phyloP scores from a whole-genome alignment of 2,113 vertebrate genomes.

The Hippocampus abdominalis region DNA sequence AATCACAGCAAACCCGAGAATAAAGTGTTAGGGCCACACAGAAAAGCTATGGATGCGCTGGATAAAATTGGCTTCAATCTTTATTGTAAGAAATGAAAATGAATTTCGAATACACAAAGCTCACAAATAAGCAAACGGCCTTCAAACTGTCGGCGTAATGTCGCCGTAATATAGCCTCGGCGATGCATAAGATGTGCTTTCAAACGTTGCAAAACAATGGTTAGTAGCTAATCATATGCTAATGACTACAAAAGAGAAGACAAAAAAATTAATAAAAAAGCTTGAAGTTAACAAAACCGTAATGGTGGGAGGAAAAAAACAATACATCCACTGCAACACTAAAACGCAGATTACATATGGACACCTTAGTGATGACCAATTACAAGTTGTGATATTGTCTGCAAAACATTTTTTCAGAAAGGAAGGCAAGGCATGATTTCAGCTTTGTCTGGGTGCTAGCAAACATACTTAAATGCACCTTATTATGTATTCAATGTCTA shows the following conservation, averaged over 20 bases:
- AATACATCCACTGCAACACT: neutral
- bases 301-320: neutral
- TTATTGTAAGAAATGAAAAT: conserved; percentile 55
- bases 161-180: conserved; percentile 1
- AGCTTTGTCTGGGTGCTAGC: conserved; percentile 11
- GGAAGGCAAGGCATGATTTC: conserved; percentile 17
- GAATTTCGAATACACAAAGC: conserved; percentile 11
- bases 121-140: neutral
- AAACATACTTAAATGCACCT: conserved; percentile 19
- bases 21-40: neutral
- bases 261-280: neutral
- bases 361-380: conserved; percentile 3
- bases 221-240: conserved; percentile 13
- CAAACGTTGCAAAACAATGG: conserved; percentile 8
- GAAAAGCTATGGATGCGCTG: conserved; percentile 5
- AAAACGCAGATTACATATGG: neutral
- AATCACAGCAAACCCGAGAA: neutral
- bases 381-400: conserved; percentile 12
- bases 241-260: conserved; percentile 11
- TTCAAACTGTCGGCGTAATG: conserved; percentile 7
- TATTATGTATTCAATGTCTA: conserved; percentile 7
- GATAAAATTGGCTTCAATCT: conserved; percentile 37
- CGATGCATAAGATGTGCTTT: conserved; percentile 1
- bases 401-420: conserved; percentile 16
- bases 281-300: neutral